Base-by-base conservation (phyloP, 2,113 vertebrate genomes). In the Brevimyrus niger region DNA sequence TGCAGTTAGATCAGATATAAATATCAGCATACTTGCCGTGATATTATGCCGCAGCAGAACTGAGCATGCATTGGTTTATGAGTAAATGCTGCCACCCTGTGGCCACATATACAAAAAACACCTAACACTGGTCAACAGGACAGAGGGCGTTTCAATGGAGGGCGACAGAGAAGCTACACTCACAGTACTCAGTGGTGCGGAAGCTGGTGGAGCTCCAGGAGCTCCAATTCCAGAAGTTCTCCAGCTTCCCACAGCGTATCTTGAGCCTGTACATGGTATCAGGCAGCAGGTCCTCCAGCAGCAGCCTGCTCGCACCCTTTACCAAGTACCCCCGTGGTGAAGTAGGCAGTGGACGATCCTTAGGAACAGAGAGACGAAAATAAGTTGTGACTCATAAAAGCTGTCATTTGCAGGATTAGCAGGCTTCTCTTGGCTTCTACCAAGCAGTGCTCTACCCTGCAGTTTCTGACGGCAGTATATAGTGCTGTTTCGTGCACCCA, bases 191-290 rank as follows among this genome's bases (percentile, higher is more conserved):
- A 46, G 47, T 44, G 3, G 95, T 96, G n/a, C 0, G 0, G 51
- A 95, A 94, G 5, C 27, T 15, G 86, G 0, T 0, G 3, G 3
- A 0, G 50, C 93, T 95, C 94, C 94, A 95, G 69, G 92, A 61
- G 0, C 95, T 87, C 95, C 95, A 96, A 17, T 89, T 94, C 93
- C 93, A 95, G 53, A 93, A 94, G 89, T 94, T 51, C 2, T 92
- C 55, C 0, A 7, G 0, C 15, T 93, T 92, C 23, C 90, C 83
- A 88, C 96, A 96, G 31, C 61, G 88, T 13, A 96, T 88, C 1
- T 0, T 55, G 31, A 90, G 90, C 0, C 1, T 8, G 76, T 95
- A 94, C 0, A 0, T 0, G 85, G 89, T 91, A 13, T 92, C 82
- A 35, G 95, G 92, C 4, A 90, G 91, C 89, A 95, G 58, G 50